Evolutionary conservation across 2,888 invertebrate genomes (phyloP).

Genomic region (Mellilla xanthometata): DNA sequence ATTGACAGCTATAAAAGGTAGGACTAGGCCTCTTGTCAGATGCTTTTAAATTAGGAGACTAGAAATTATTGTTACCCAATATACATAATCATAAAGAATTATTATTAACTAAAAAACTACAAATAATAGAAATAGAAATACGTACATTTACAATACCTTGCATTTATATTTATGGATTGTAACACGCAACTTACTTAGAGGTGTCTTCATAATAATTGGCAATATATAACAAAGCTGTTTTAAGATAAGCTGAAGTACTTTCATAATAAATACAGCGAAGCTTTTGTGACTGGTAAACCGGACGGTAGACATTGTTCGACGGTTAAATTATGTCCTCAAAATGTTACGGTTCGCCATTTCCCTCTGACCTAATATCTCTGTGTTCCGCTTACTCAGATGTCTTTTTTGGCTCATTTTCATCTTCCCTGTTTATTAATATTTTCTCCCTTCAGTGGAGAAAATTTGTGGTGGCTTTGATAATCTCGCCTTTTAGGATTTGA

Average conservation of each 20-base stretch:
- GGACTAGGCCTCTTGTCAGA: too few species aligned
- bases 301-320: conserved; percentile 50
- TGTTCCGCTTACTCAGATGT: conserved; percentile 31
- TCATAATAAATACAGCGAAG: conserved; percentile 22
- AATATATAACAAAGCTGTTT: too few species aligned
- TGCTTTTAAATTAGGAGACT: too few species aligned
- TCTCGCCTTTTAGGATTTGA: conserved; percentile 22
- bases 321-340: conserved; percentile 56
- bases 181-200: too few species aligned
- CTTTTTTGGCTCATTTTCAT: conserved; percentile 33
- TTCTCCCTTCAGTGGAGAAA: conserved; percentile 24
- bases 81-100: too few species aligned
- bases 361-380: conserved; percentile 50
- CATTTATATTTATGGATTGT: too few species aligned
- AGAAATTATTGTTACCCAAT: too few species aligned
- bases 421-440: conserved; percentile 34
- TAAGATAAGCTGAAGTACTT: conserved; percentile 18
- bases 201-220: too few species aligned
- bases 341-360: conserved; percentile 48
- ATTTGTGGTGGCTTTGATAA: conserved; percentile 22
- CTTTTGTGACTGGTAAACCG: conserved; percentile 40
- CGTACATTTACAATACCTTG: too few species aligned
- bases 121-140: too few species aligned
- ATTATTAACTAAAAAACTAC: too few species aligned
- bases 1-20: too few species aligned